A percentile compares a stretch with the other conserved stretches of the same genome.
phyloP scores from a whole-genome alignment of 2,113 vertebrate genomes.

The Natator depressus region DNA sequence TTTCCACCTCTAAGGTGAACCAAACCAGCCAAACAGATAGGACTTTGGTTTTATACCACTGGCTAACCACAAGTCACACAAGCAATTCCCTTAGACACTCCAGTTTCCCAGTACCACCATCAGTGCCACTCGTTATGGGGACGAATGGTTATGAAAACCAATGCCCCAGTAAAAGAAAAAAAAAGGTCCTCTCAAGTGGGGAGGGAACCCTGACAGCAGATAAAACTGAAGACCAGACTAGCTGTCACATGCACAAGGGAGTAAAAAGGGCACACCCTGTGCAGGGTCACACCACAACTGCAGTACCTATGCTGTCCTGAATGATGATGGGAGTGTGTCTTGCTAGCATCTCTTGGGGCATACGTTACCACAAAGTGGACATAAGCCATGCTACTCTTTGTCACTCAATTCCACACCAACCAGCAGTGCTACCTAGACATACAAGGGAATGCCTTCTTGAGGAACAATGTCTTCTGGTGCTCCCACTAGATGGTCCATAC shows the following conservation, averaged over 20 bases:
- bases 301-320: neutral
- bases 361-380: neutral
- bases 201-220: neutral
- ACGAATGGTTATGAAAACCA: too few relatives aligned
- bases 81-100: too few relatives aligned
- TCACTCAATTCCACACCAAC: neutral
- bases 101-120: too few relatives aligned
- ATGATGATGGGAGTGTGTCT: neutral
- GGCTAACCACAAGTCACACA: too few relatives aligned
- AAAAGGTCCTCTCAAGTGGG: too few relatives aligned
- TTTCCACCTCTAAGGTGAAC: too few relatives aligned
- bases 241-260: neutral
- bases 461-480: neutral
- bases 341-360: neutral
- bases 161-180: too few relatives aligned
- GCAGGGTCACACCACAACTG: neutral
- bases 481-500: rapidly evolving
- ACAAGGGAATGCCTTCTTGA: too few relatives aligned
- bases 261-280: rapidly evolving
- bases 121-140: too few relatives aligned
- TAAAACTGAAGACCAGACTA: too few relatives aligned
- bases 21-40: too few relatives aligned
- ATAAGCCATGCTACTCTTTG: rapidly evolving
- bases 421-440: neutral
- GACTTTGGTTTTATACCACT: too few relatives aligned